Base-by-base conservation (phyloP, 1,140 invertebrate species). In the Sarcophaga bullata region DNA sequence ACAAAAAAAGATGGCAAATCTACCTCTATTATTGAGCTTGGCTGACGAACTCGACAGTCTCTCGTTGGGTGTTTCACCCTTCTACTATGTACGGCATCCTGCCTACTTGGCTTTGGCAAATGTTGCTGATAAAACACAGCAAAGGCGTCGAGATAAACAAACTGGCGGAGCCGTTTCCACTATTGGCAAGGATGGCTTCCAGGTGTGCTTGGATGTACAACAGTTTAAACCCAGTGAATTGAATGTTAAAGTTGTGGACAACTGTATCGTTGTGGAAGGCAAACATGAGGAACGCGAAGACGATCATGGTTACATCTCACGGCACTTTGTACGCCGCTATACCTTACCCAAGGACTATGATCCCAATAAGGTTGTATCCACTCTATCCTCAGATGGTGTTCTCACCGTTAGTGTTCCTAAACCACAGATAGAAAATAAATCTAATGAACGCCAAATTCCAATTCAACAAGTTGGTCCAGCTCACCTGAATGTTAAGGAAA, bases 191-290 rank as follows among this genome's bases (percentile, higher is more conserved):
- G 84, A 86, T 83, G 85, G 85, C 7, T 90, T 92, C 82, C 90
- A 93, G 85, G 92, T 93, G 81, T 91, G 92, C 81, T 87, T 95
- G 84, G 94, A 95, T 85, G 92, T 95, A 3, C 90, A 93, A 17
- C 92, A 94, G 73, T 95, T 92, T 90, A 91, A 92, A 49, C 94
- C 95, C 0, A 93, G 95, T 82, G 95, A 96, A 89, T 92, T 96
- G 52, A 92, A 90, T 19, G 94, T 96, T 1, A 95, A 94, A 87
- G 94, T 94, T 0, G 90, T 93, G 0, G 94, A 95, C 83, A 92
- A 93, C 52, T 91, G 91, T 50, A 90, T 95, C 2, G 91, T 94
- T 0, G 90, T 95, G 6, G 91, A 93, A 86, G 94, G 92, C 0
- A 94, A 93, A 86, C 94, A 95, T 84, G 93, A 95, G 84, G 93